Base-by-base conservation (phyloP, 2,797 vertebrate species). In the Mycteria americana region DNA sequence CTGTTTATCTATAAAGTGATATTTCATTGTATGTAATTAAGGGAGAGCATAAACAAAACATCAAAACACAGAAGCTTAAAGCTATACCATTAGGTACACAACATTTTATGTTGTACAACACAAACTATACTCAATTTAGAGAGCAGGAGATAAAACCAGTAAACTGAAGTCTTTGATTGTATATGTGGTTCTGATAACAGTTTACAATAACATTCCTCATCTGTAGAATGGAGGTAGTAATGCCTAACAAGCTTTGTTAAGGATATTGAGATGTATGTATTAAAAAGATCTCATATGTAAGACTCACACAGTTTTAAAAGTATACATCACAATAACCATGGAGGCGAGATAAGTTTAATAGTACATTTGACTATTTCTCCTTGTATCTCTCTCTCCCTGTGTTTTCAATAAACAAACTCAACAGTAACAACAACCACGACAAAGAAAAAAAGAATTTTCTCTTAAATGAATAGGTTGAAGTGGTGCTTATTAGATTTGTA, bases 21-120 rank as follows among this genome's bases (percentile, higher is more conserved):
- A 85, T 83, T 93, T 88, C 65, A 68, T 65, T 76, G 45, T 43
- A 76, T 64, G 41, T 60, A 93, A 94, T 93, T 89, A 82, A 88
- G 18, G 7, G 19, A 83, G 18, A 89, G 8, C 28, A 89, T 31
- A 81, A 87, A 88, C 23, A 89, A 82, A 78, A 23, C 25, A 85
- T 53, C 45, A 91, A 89, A 74, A 37, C 24, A 68, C 46, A 85
- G 46, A 22, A 85, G 35, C 76, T 77, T 59, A 83, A 89, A 89
- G 54, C 13, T 51, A 33, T 46, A 69, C 9, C 0, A 0, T 64
- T 57, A 83, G 45, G 28, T 89, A 41, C n/a, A 70, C 28, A 69
- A 84, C 3, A 3, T 57, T 50, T 18, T 46, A 16, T 28, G 14
- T 6, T 57, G 35, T 33, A 53, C 19, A 48, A 63, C 23, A 78